Percentiles rank a stretch among this genome's conserved stretches.
Evolutionary conservation across 2,113 vertebrate species (phyloP).

Genomic region (Oreochromis niloticus): DNA sequence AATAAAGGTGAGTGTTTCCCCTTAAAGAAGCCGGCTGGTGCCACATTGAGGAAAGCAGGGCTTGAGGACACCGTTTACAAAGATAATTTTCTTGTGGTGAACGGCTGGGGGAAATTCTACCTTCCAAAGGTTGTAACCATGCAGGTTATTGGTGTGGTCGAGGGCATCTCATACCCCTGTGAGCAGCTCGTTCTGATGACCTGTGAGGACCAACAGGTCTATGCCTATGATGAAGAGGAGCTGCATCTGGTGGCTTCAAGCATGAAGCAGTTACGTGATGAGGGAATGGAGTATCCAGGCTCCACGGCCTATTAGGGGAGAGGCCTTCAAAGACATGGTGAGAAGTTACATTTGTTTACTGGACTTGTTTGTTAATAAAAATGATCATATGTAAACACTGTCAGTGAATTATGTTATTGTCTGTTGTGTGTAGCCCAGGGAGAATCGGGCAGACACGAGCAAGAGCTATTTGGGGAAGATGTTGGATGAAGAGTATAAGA

Average conservation of each 20-base stretch:
- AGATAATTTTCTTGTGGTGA: fast-evolving
- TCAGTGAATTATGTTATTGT: not conserved
- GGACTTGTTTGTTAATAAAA: not conserved
- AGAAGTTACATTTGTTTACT: not conserved
- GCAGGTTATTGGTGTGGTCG: constrained; percentile 23
- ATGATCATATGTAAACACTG: not conserved
- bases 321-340: constrained; percentile 37
- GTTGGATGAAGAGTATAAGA: not conserved
- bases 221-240: constrained; percentile 21
- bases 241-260: constrained; percentile 21
- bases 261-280: fast-evolving
- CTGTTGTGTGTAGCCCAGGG: not conserved
- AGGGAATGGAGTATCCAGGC: constrained; percentile 12
- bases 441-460: not conserved
- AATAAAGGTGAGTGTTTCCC: fast-evolving
- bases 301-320: not conserved
- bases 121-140: not conserved
- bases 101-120: constrained; percentile 37
- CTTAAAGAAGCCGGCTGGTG: not conserved
- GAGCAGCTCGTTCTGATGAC: constrained; percentile 42
- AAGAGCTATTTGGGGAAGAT: not conserved
- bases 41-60: not conserved
- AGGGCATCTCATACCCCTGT: not conserved
- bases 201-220: constrained; percentile 6
- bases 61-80: constrained; percentile 17